A percentile compares a stretch with the other conserved stretches of the same genome.
Evolutionary conservation across 2,797 vertebrate species (phyloP).

Genomic region (Danio albolineatus): DNA sequence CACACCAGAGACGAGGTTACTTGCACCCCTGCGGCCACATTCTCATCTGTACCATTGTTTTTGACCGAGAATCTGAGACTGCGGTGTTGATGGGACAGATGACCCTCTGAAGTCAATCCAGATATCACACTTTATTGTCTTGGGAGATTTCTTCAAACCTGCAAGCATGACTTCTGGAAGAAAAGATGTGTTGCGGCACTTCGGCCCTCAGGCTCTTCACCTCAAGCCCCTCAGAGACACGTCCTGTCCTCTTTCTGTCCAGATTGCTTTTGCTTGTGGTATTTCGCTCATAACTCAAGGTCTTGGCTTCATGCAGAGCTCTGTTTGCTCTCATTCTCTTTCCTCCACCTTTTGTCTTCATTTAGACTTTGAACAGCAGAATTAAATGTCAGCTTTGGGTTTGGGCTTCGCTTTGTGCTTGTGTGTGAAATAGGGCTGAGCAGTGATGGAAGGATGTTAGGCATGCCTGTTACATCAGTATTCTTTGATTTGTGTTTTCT

Average conservation of each 20-base stretch:
- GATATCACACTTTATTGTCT: conserved; percentile 57
- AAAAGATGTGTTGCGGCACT: conserved; percentile 43
- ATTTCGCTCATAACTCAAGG: conserved; percentile 56
- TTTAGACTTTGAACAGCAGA: conserved; percentile 63
- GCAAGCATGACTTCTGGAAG: conserved; percentile 57
- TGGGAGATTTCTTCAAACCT: conserved; percentile 42
- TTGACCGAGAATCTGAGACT: conserved; percentile 45
- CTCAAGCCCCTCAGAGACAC: conserved; percentile 48
- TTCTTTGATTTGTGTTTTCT: conserved; percentile 48
- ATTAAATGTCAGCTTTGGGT: conserved; percentile 63
- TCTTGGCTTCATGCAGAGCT: conserved; percentile 55
- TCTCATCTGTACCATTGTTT: conserved; percentile 47
- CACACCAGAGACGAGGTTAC: conserved; percentile 30
- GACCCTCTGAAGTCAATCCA: conserved; percentile 51
- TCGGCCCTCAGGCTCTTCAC: conserved; percentile 43
- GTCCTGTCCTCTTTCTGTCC: conserved; percentile 46
- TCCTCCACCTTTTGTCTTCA: conserved; percentile 54
- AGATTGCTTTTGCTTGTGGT: conserved; percentile 60
- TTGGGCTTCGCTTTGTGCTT: conserved; percentile 51
- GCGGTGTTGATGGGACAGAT: conserved; percentile 44
- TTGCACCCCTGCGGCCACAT: conserved; percentile 43
- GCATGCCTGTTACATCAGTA: conserved; percentile 52
- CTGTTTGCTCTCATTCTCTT: conserved; percentile 56
- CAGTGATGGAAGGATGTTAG: conserved; percentile 47
- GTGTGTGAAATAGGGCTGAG: conserved; percentile 43